Base-by-base conservation (phyloP, 2,888 invertebrate genomes). In the Mechanitis mazaeus region DNA sequence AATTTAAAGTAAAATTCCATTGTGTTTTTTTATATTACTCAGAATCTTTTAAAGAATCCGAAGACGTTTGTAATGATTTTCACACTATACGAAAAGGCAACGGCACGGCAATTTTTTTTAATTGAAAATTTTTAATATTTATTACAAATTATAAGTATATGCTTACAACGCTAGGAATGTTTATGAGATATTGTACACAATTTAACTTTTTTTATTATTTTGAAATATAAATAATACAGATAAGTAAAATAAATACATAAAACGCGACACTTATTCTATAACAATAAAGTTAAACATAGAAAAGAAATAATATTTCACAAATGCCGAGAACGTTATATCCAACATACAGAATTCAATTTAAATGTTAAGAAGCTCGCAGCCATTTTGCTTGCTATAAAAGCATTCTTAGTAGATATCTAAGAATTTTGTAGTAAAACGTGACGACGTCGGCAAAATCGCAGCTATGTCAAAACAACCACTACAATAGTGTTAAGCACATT, bases 401-500 rank as follows among this genome's bases (percentile, higher is more conserved):
- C 63, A 63, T 58, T 55, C 60, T 64, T 59, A 57, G 42, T 42
- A 42, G 54, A 35, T n/a, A 28, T 61, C 46, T 28, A 28, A 42
- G 59, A 59, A 63, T 69, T 68, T 68, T 70, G 58, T 50, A 56
- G 45, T 54, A 56, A 45, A 56, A 50, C 60, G 53, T 47, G 47
- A 59, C 45, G 55, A 60, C 55, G 53, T 61, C 47, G 12, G 45
- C 59, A 54, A 56, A 60, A 53, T 56, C 35, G 55, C 20, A 45
- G 45, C 5, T 58, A 61, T 58, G 50, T 45, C 55, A 60, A 60
- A 64, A 57, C 61, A 58, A 59, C 57, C 61, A 64, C 59, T 58
- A 61, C 61, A 64, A 60, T 60, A 58, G 67, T 71, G 69, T 72
- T 67, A 68, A 68, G 45, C 58, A 59, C 54, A 66, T 68, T 67